These are phyloP conservation scores for Cataglyphis hispanica DNA, from an alignment of 1,140 invertebrate genomes.

Conservation along the genomic window DNA sequence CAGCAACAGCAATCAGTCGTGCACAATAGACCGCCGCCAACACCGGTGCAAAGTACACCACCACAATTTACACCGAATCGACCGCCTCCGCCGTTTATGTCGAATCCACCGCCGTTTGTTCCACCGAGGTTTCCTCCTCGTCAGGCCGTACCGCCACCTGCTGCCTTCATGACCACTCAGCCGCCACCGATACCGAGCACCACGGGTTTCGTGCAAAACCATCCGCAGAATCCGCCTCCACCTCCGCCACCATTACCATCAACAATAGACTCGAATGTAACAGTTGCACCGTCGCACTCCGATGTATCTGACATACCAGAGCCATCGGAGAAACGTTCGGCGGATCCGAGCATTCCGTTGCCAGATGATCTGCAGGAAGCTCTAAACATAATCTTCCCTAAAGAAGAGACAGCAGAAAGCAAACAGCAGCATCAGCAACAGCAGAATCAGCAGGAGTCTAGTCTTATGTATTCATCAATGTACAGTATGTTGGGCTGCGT, in stretches of 20 bases:
- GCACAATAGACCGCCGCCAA: slow-evolving; percentile 27
- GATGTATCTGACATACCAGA: slow-evolving; percentile 79
- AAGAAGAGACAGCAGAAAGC: slow-evolving; percentile 75
- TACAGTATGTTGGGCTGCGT: slow-evolving; percentile 85
- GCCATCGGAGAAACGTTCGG: slow-evolving; percentile 79
- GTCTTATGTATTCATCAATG: slow-evolving; percentile 84
- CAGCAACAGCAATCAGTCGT: slow-evolving; percentile 41
- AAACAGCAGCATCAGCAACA: slow-evolving; percentile 68
- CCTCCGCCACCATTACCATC: slow-evolving; percentile 79
- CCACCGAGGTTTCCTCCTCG: slow-evolving; percentile 69
- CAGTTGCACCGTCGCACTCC: slow-evolving; percentile 75
- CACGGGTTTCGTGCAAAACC: slow-evolving; percentile 68
- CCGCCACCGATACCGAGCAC: slow-evolving; percentile 62
- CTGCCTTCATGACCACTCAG: slow-evolving; percentile 62
- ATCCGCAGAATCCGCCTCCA: slow-evolving; percentile 82
- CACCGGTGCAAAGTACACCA: slow-evolving; percentile 54
- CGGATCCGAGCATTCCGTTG: slow-evolving; percentile 81
- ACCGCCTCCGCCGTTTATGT: slow-evolving; percentile 69
- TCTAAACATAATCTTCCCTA: slow-evolving; percentile 91
- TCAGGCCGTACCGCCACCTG: slow-evolving; percentile 66
- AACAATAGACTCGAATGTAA: slow-evolving; percentile 20
- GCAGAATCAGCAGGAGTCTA: slow-evolving; percentile 78
- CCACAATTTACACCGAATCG: slow-evolving; percentile 72
- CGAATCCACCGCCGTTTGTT: slow-evolving; percentile 79
- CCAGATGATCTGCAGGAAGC: slow-evolving; percentile 91